These are phyloP conservation scores for Pyrrhosoma nymphula DNA, from an alignment of 2,888 invertebrate genomes.

Conservation along the genomic window DNA sequence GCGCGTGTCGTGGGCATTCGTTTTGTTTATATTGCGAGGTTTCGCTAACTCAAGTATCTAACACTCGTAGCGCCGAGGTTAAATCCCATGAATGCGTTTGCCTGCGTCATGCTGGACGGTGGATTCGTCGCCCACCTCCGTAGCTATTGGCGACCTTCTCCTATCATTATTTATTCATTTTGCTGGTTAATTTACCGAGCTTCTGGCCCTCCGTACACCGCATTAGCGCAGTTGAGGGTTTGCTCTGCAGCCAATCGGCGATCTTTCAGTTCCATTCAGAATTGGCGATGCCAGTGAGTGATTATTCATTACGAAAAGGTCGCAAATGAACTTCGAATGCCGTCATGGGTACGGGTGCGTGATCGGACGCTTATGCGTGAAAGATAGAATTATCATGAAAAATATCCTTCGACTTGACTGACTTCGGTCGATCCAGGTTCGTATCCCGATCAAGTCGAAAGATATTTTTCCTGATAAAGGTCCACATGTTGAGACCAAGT, in stretches of 20 bases:
- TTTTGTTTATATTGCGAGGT: not conserved
- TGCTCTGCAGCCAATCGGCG: not conserved
- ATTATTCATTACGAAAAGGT: too few relatives aligned
- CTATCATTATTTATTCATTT: not conserved
- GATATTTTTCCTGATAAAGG: too few relatives aligned
- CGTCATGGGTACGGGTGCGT: too few relatives aligned
- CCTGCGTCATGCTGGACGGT: not conserved
- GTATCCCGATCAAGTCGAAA: too few relatives aligned
- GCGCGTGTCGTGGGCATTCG: not conserved
- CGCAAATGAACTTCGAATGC: too few relatives aligned
- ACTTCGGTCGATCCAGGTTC: too few relatives aligned
- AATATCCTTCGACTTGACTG: too few relatives aligned
- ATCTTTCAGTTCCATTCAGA: too few relatives aligned
- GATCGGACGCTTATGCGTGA: too few relatives aligned
- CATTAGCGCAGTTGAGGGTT: not conserved
- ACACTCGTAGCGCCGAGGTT: not conserved
- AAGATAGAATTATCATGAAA: too few relatives aligned
- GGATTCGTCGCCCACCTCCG: not conserved
- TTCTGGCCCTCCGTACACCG: not conserved
- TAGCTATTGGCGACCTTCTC: not conserved
- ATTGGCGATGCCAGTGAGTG: too few relatives aligned
- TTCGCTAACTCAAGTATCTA: not conserved
- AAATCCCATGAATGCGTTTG: not conserved
- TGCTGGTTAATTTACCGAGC: not conserved
- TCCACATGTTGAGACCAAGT: too few relatives aligned